Evolutionary conservation across 2,888 invertebrate genomes (phyloP), one percentile per base, ranked within the genome.

Genomic region (Balanococcus diminutus): DNA sequence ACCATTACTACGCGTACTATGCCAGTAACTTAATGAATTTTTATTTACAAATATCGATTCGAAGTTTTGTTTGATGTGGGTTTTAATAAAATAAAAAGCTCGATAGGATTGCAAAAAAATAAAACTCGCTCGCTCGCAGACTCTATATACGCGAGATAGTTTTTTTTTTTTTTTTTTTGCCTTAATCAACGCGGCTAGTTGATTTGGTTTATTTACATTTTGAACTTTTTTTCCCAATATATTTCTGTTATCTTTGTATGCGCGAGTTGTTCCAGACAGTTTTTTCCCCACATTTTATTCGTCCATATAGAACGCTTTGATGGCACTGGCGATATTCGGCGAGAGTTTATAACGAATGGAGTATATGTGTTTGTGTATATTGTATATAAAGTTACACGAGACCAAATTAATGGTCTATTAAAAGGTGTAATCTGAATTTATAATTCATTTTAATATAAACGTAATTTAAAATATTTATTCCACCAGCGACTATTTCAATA

Each of bases 371-470:
- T 6, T 51, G 11, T 42, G 19, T 51, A 19, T 51, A 19, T 19
- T 6, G 36, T 36, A 6, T 14, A 28, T 3, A 67, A 25, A 67
- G 61, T 28, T 67, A 67, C 28, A 75, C 75, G 75, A 19, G 36
- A 75, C 75, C 75, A 75, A 75, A 75, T 75, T 75, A 75, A 75
- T 75, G 75, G 75, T 32, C 75, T 75, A 75, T 75, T 75, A 75
- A 75, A 75, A 75, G 32, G 75, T 32, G 75, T 75, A 75, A 36
- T 75, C 75, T 75, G 75, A 75, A 75, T 75, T 75, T 75, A 75
- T 75, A 75, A 75, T 75, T 75, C 75, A 75, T 75, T 75, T 75
- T 75, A 75, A 75, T 75, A 75, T 32, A 75, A 75, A 31, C 75
- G 75, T 75, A 32, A 75, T 32, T 75, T 67, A 67, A 67, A 67